phyloP scores from a whole-genome alignment of 2,113 vertebrate species.

The Brachyhypopomus occidentalis region DNA sequence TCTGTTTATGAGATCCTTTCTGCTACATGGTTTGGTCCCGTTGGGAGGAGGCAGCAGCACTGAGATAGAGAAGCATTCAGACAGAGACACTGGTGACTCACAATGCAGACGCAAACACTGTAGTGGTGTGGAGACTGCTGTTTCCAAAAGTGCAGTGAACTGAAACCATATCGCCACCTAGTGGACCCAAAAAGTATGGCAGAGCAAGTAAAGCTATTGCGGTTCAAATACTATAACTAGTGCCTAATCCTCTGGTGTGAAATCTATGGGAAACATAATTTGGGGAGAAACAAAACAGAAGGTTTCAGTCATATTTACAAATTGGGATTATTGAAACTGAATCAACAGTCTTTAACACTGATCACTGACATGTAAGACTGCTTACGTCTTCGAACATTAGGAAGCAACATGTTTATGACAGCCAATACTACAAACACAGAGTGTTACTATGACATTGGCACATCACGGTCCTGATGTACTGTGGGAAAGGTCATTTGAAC shows the following conservation, averaged over 20 bases:
- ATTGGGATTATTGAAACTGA: not conserved
- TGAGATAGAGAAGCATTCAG: not conserved
- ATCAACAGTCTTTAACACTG: slow-evolving; percentile 15
- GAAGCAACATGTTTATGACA: not conserved
- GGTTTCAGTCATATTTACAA: slow-evolving; percentile 2
- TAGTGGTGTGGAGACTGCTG: slow-evolving; percentile 15
- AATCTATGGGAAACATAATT: not conserved
- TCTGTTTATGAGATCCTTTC: not conserved
- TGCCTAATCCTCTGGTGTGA: not conserved
- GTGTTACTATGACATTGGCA: slow-evolving; percentile 13
- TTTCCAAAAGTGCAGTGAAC: slow-evolving; percentile 7
- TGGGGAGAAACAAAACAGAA: not conserved
- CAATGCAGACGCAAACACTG: slow-evolving; percentile 16
- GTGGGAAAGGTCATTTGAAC: slow-evolving; percentile 2
- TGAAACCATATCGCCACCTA: not conserved
- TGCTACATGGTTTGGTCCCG: slow-evolving; percentile 1
- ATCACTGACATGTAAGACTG: slow-evolving; percentile 6
- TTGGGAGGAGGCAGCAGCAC: not conserved
- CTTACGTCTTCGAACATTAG: slow-evolving; percentile 19
- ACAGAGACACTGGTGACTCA: slow-evolving; percentile 36
- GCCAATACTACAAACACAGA: slow-evolving; percentile 24
- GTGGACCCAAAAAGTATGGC: slow-evolving; percentile 3
- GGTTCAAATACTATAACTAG: not conserved
- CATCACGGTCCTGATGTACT: slow-evolving; percentile 36
- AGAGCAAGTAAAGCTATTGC: not conserved